phyloP scores from a whole-genome alignment of 2,888 invertebrate species.

The Baronia brevicornis region DNA sequence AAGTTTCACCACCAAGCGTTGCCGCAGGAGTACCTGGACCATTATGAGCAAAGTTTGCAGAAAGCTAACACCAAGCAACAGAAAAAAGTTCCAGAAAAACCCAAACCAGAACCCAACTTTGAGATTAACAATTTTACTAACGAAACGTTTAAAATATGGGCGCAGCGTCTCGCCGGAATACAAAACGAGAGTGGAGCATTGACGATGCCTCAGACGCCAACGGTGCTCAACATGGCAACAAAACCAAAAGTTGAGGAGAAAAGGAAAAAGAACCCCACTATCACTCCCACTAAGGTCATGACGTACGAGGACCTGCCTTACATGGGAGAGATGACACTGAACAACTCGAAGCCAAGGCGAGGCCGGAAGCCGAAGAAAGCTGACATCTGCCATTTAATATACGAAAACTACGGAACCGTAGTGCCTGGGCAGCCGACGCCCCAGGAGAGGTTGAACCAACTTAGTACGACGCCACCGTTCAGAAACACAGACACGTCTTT shows the following conservation, averaged over 20 bases:
- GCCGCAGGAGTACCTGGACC: slow-evolving; percentile 85
- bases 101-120: slow-evolving; percentile 52
- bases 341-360: slow-evolving; percentile 89
- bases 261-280: slow-evolving; percentile 54
- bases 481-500: slow-evolving; percentile 32
- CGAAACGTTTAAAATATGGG: slow-evolving; percentile 83
- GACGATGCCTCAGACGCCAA: slow-evolving; percentile 36
- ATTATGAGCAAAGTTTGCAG: slow-evolving; percentile 83
- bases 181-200: slow-evolving; percentile 73
- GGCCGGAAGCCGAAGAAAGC: slow-evolving; percentile 94
- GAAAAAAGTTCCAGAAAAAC: slow-evolving; percentile 42
- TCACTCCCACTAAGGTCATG: slow-evolving; percentile 70
- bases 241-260: slow-evolving; percentile 48
- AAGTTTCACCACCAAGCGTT: slow-evolving; percentile 88
- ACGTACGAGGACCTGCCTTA: slow-evolving; percentile 90
- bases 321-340: slow-evolving; percentile 94
- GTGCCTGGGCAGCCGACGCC: slow-evolving; percentile 83
- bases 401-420: slow-evolving; percentile 93
- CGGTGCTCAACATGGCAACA: slow-evolving; percentile 35
- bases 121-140: slow-evolving; percentile 67
- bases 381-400: slow-evolving; percentile 92
- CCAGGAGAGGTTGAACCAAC: slow-evolving; percentile 54
- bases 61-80: slow-evolving; percentile 59
- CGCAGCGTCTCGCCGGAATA: slow-evolving; percentile 83
- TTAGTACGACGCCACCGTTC: slow-evolving; percentile 36